Conservation (phyloP, 2,113 vertebrate species). For the Clupea harengus region DNA sequence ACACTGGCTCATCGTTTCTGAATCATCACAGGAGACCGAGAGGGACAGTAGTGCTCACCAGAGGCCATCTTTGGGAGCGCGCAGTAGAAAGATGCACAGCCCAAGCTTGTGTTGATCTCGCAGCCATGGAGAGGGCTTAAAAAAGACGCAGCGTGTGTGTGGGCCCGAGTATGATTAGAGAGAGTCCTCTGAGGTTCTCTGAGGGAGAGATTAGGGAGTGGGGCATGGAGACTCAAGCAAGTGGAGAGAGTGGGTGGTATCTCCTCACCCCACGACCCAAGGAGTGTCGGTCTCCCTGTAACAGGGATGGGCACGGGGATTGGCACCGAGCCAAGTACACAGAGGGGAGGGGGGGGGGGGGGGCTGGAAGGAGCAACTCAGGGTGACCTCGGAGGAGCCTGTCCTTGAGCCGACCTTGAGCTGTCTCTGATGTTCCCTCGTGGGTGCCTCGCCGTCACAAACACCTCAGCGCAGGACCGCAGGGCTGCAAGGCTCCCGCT, state of each 20-base stretch:
- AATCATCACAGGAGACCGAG: neutral
- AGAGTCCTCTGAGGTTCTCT: neutral
- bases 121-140: neutral
- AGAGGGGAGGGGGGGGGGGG: neutral
- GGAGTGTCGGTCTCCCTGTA: neutral
- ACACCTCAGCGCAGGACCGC: neutral
- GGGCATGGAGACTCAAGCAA: neutral
- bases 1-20: neutral
- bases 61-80: neutral
- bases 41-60: neutral
- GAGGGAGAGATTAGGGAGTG: neutral
- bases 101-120: neutral
- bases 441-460: neutral
- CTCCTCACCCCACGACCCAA: neutral
- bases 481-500: neutral
- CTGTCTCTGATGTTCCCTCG: conserved; percentile 6
- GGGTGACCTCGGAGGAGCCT: neutral
- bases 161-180: neutral
- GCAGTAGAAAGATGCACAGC: neutral
- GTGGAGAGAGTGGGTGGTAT: conserved; percentile 7
- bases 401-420: conserved; percentile 2
- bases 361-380: neutral
- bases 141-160: neutral
- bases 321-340: neutral
- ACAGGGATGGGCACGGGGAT: neutral